Base-by-base conservation (phyloP, 2,797 vertebrate genomes). In the Bryconaethiops microstoma region DNA sequence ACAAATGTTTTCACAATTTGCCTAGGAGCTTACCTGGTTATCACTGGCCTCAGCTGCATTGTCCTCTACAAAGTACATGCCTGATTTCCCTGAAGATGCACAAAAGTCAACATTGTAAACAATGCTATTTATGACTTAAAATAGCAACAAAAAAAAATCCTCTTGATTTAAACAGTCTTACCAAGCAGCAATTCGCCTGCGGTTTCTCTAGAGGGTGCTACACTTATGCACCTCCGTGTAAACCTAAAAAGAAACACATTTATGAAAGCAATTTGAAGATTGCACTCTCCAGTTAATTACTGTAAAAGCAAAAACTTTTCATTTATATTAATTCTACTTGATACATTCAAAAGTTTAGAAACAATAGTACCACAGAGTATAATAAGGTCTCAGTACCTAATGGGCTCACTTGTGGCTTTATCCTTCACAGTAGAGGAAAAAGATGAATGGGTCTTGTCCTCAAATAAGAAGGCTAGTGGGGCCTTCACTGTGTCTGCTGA, bases 61-160 rank as follows among this genome's bases (percentile, higher is more conserved):
- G 86, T 99, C 98, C 92, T 99, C 97, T 85, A 99, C 97, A 94
- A 99, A 99, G 92, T 99, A 99, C 98, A 99, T 99, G 82, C 98
- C 98, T 85, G 95, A 96, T 90, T 99, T 99, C 71, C 98, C 98
- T 99, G 91, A 71, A 76, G 29, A 77, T n/a, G 45, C 35, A 17
- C 14, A 78, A 81, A 79, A 80, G 35, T 16, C 1, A 13, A 63
- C 35, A 39, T 2, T 62, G 71, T 82, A 23, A 74, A 88, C 74
- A 79, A 86, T 19, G 23, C 35, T 29, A 67, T 62, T 25, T 12
- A 67, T 59, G 6, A 19, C 7, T 10, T 13, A 23, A 54, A 16
- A 74, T 52, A 59, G 16, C 0, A 55, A 4, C 25, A 40, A 7
- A 25, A 40, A 50, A 19, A 6, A 4, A 3, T 5, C 42, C 7